Evolutionary conservation across 2,113 vertebrate species (phyloP).

Genomic region (Panthera tigris): DNA sequence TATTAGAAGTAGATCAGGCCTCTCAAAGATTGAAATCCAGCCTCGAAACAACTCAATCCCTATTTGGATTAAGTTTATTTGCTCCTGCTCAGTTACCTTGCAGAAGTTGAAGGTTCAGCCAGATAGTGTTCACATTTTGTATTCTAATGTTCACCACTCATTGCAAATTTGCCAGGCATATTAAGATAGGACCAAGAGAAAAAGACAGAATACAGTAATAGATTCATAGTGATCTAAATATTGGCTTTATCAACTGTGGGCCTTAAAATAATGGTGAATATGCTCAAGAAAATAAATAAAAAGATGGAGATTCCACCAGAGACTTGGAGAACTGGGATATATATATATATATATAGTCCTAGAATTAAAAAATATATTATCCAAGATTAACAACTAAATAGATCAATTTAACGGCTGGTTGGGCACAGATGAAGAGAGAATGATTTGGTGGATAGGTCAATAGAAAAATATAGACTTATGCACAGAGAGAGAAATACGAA

Average conservation of each 20-base stretch:
- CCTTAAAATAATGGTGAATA: conserved; percentile 26
- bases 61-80: neutral
- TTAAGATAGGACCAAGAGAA: neutral
- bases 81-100: neutral
- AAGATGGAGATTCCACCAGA: neutral
- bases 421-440: neutral
- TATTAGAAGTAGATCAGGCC: neutral
- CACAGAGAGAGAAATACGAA: neutral
- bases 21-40: neutral
- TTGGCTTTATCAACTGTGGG: neutral
- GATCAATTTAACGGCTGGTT: neutral
- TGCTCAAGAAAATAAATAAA: neutral
- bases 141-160: neutral
- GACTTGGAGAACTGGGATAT: too few species aligned
- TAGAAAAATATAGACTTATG: neutral
- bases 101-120: neutral
- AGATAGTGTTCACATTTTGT: neutral
- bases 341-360: neutral
- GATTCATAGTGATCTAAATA: neutral
- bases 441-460: neutral
- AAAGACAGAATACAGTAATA: neutral
- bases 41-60: neutral
- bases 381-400: neutral
- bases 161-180: neutral
- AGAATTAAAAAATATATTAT: neutral